phyloP scores from a whole-genome alignment of 2,797 vertebrate species.

The Mastacembelus armatus region DNA sequence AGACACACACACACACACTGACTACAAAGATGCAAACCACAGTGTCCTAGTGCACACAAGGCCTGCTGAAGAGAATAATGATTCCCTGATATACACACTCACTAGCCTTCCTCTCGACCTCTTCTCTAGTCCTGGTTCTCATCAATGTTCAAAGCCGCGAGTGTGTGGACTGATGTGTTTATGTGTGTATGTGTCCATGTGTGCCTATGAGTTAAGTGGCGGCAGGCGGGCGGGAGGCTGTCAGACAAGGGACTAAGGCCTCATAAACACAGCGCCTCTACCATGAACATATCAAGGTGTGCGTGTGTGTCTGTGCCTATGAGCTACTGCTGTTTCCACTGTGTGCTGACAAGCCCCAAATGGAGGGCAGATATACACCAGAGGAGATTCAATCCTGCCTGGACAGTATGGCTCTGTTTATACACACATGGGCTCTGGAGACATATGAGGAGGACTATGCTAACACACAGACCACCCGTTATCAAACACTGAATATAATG shows the following conservation, averaged over 20 bases:
- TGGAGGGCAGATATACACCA: conserved; percentile 73
- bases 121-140: conserved; percentile 78
- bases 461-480: conserved; percentile 74
- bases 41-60: conserved; percentile 39
- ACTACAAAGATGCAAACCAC: conserved; percentile 50
- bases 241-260: conserved; percentile 77
- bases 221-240: conserved; percentile 82
- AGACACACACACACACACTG: not conserved
- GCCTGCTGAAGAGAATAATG: conserved; percentile 51
- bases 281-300: conserved; percentile 78
- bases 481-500: conserved; percentile 30
- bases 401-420: conserved; percentile 78
- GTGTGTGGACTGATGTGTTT: conserved; percentile 67
- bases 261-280: conserved; percentile 81
- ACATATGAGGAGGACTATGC: conserved; percentile 44
- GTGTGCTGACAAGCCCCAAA: conserved; percentile 75
- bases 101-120: conserved; percentile 57
- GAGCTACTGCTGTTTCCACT: conserved; percentile 79
- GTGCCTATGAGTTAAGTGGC: conserved; percentile 74
- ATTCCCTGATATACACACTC: conserved; percentile 29
- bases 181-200: conserved; percentile 53
- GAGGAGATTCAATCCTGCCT: conserved; percentile 63
- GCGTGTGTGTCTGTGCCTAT: conserved; percentile 40
- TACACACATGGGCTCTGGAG: conserved; percentile 56
- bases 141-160: conserved; percentile 80